Base-by-base conservation (phyloP, 2,888 invertebrate species). In the Tenthredo amoena region DNA sequence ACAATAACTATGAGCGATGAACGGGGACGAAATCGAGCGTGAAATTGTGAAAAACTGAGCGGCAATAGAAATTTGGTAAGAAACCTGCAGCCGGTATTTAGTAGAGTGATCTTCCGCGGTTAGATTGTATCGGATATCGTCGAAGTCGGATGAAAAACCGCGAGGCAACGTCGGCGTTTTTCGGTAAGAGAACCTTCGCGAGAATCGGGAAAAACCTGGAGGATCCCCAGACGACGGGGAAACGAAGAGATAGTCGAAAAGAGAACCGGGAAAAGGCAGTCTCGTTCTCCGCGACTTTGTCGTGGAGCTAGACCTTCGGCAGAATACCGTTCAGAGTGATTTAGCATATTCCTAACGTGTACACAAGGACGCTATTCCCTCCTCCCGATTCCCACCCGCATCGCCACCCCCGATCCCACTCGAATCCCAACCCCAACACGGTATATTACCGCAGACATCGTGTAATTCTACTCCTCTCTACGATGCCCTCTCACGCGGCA, bases 361-460 rank as follows among this genome's bases (percentile, higher is more conserved):
- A 65, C 74, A 84, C 86, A 68, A 84, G 81, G 85, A 87, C 86
- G 47, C 65, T 76, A 1, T 83, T 31, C 34, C 47, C 74, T 62
- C 12, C 34, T 58, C 68, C 50, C 15, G 43, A 43, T 26, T 68
- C 12, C 12, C 47, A 72, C 65, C 76, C 50, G 6, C 21, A 43
- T 15, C 74, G 7, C 62, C 62, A 40, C 58, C 58, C 81, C 82
- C 84, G 85, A 84, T 71, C 79, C 79, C 79, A 50, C 87, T 84
- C 83, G 68, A 86, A 82, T 85, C 82, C 65, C 58, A 85, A 84
- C 83, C 86, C 86, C 86, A 87, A 84, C 43, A 85, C 89, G 90
- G 90, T 91, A 90, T 91, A 91, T 91, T 91, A 90, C 87, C 86
- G 87, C 87, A 88, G 89, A 91, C 89, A 90, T 91, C 89, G 89